These are phyloP conservation scores for Hydrophis major DNA, from an alignment of 2,797 vertebrate genomes.

Conservation along the genomic window DNA sequence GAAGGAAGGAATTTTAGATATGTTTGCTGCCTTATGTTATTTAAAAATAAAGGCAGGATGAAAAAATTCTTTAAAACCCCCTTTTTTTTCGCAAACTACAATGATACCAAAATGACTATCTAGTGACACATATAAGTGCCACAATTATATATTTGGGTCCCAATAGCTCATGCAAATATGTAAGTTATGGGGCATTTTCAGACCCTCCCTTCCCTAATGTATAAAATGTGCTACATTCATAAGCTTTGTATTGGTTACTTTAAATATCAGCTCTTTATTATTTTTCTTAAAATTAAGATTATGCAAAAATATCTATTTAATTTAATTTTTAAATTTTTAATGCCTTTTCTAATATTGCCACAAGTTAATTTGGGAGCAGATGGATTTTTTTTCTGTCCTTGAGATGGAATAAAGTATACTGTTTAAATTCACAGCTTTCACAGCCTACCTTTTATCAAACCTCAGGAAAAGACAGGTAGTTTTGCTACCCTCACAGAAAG, in stretches of 20 bases:
- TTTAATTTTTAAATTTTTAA: not conserved
- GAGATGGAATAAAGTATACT: not conserved
- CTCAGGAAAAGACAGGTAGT: not conserved
- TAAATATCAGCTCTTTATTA: not conserved
- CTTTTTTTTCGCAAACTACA: not conserved
- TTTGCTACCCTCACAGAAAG: not conserved
- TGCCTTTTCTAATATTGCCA: not conserved
- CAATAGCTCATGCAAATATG: not conserved
- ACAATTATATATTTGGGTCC: not conserved
- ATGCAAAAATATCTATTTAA: not conserved
- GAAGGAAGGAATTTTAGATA: not conserved
- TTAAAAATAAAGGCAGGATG: not conserved
- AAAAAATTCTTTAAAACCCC: not conserved
- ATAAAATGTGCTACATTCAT: not conserved
- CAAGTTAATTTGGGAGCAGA: not conserved
- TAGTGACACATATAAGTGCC: not conserved
- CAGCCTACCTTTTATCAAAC: not conserved
- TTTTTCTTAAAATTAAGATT: not conserved
- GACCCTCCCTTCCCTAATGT: not conserved
- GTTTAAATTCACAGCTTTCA: not conserved
- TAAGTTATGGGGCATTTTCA: not conserved
- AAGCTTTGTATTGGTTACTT: not conserved
- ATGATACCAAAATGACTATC: not conserved
- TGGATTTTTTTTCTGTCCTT: not conserved
- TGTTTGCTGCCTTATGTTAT: not conserved